Evolutionary conservation across 2,113 vertebrate genomes (phyloP).

Genomic region (Lophius piscatorius): DNA sequence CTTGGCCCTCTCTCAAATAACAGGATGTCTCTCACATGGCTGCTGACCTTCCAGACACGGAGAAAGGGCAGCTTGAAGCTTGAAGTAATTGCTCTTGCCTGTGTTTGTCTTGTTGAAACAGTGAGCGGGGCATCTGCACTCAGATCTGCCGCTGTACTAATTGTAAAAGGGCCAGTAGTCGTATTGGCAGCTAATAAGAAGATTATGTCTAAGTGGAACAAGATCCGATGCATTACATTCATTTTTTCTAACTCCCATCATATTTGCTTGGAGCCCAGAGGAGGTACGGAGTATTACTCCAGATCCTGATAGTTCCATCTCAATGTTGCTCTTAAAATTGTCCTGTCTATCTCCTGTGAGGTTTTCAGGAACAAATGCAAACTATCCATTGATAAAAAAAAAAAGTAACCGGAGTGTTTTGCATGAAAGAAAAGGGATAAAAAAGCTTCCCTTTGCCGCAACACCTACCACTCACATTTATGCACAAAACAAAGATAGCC

Average conservation of each 20-base stretch:
- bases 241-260: background rate
- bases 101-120: slow-evolving; percentile 37
- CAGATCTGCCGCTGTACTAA: slow-evolving; percentile 27
- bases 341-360: background rate
- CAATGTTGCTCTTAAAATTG: slow-evolving; percentile 1
- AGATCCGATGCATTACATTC: slow-evolving; percentile 16
- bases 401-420: no score
- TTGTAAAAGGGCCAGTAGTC: slow-evolving; percentile 13
- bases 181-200: slow-evolving; percentile 14
- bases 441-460: no score
- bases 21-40: slow-evolving; percentile 56
- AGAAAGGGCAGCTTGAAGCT: slow-evolving; percentile 38
- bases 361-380: slow-evolving; percentile 24
- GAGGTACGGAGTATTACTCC: background rate
- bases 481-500: no score
- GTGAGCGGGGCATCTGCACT: slow-evolving; percentile 1
- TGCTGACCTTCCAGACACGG: slow-evolving; percentile 48
- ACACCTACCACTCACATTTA: no score
- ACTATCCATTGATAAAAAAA: no score
- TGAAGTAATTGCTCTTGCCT: slow-evolving; percentile 44
- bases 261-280: slow-evolving; percentile 13
- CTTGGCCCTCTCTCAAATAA: slow-evolving; percentile 38
- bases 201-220: slow-evolving; percentile 38
- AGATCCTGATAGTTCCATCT: background rate
- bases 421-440: no score